phyloP scores from a whole-genome alignment of 1,140 invertebrate genomes.

The Pararge aegeria region DNA sequence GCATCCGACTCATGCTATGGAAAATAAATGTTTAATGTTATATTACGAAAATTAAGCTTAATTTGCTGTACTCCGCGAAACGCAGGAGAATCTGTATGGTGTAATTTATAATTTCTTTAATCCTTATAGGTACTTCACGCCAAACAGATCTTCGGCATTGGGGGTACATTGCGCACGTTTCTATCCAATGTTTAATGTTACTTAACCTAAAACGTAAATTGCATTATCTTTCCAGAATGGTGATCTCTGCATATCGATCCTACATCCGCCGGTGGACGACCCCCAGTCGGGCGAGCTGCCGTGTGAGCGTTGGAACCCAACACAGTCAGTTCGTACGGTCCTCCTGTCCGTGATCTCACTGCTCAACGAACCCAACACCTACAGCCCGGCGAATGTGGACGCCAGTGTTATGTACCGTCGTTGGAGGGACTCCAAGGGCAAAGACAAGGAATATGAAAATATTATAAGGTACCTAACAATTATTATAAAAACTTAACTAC shows the following conservation, averaged over 20 bases:
- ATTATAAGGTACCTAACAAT: constrained; percentile 92
- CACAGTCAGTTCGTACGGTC: constrained; percentile 99
- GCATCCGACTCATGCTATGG: too few relatives aligned
- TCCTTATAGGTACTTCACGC: too few relatives aligned
- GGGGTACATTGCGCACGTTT: neutral
- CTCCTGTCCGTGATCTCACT: constrained; percentile 98
- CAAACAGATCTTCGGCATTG: too few relatives aligned
- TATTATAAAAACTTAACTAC: too few relatives aligned
- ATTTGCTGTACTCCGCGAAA: too few relatives aligned
- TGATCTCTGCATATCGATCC: constrained; percentile 99
- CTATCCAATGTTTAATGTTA: too few relatives aligned
- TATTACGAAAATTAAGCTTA: too few relatives aligned
- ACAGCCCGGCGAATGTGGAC: constrained; percentile 99
- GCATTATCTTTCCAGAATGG: constrained; percentile 88
- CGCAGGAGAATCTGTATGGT: too few relatives aligned
- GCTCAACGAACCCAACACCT: constrained; percentile 99
- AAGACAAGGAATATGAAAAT: constrained; percentile 99
- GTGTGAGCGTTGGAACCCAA: constrained; percentile 99
- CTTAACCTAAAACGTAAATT: neutral
- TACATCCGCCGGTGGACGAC: constrained; percentile 99
- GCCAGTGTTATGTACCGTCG: constrained; percentile 99
- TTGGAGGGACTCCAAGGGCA: constrained; percentile 98
- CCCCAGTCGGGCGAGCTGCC: constrained; percentile 99
- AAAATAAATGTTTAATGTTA: too few relatives aligned
- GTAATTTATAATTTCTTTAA: too few relatives aligned